These are phyloP conservation scores for Sapajus apella DNA, from an alignment of 2,113 vertebrate genomes.

Conservation along the genomic window DNA sequence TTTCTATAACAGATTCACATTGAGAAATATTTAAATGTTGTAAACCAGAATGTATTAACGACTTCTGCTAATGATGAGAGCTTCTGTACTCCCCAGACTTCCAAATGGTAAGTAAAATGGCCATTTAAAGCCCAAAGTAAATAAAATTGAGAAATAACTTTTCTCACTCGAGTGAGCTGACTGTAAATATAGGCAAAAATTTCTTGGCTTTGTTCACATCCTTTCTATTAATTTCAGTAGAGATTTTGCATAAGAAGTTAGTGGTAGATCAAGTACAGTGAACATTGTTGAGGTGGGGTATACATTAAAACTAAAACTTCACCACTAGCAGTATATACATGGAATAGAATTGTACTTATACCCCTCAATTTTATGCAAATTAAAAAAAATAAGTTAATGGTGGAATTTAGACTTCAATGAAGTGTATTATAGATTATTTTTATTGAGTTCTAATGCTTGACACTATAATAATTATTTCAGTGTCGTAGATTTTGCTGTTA, in stretches of 20 bases:
- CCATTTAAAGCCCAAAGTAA: constrained; percentile 37
- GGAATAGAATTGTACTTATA: no score
- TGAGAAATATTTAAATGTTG: constrained; percentile 85
- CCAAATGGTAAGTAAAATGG: constrained; percentile 82
- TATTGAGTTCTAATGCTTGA: not conserved
- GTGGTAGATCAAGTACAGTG: no score
- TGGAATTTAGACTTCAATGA: no score
- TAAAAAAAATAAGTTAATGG: no score
- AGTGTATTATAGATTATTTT: not conserved
- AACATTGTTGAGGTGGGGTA: no score
- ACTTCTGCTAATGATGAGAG: constrained; percentile 79
- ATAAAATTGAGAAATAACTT: not conserved
- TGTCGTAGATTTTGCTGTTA: not conserved
- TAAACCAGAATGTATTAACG: constrained; percentile 83
- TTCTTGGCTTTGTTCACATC: constrained; percentile 12
- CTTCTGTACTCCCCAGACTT: constrained; percentile 30
- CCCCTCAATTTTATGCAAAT: no score
- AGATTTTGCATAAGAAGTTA: not conserved
- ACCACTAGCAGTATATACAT: no score
- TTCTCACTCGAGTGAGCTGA: not conserved
- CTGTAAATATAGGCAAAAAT: not conserved
- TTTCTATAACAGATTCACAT: constrained; percentile 84
- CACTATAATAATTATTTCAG: not conserved
- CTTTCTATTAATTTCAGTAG: constrained; percentile 2
- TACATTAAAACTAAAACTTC: no score